A percentile compares a stretch with the other conserved stretches of the same genome.
These are phyloP conservation scores for Ophraella communa DNA, from an alignment of 2,888 invertebrate species.

Conservation along the genomic window DNA sequence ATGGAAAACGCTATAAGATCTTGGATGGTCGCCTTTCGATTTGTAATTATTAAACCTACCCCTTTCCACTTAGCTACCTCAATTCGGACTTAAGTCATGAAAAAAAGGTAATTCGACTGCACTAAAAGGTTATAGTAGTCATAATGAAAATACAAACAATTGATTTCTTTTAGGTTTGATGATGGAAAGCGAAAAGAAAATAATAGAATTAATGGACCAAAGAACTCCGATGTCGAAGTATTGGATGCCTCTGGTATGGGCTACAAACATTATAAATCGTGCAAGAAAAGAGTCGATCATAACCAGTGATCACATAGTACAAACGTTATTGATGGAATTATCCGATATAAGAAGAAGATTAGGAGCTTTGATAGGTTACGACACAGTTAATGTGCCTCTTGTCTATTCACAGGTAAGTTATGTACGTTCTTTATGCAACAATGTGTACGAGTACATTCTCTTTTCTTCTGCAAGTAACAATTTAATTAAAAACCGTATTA, in stretches of 20 bases:
- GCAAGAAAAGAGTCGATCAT: conserved; percentile 86
- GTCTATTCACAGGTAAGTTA: conserved; percentile 86
- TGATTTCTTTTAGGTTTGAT: conserved; percentile 72
- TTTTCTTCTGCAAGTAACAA: too few relatives aligned
- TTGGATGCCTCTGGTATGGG: conserved; percentile 95
- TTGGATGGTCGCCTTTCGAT: too few relatives aligned
- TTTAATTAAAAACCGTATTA: too few relatives aligned
- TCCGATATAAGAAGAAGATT: conserved; percentile 86
- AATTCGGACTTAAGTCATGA: too few relatives aligned
- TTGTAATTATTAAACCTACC: too few relatives aligned
- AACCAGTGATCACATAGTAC: conserved; percentile 89
- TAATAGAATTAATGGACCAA: conserved; percentile 88
- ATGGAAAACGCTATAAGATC: too few relatives aligned
- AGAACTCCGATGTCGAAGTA: conserved; percentile 91
- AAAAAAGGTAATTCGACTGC: too few relatives aligned
- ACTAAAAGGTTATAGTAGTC: too few relatives aligned
- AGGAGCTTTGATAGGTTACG: conserved; percentile 87
- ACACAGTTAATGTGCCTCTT: conserved; percentile 89
- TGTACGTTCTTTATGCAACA: background rate
- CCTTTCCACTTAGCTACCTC: too few relatives aligned
- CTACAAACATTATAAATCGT: conserved; percentile 88
- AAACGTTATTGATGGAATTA: conserved; percentile 86
- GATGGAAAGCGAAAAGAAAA: conserved; percentile 90
- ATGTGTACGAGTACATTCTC: too few relatives aligned
- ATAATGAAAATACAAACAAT: too few relatives aligned